Conservation (phyloP, 2,113 vertebrate species). For the Natator depressus region DNA sequence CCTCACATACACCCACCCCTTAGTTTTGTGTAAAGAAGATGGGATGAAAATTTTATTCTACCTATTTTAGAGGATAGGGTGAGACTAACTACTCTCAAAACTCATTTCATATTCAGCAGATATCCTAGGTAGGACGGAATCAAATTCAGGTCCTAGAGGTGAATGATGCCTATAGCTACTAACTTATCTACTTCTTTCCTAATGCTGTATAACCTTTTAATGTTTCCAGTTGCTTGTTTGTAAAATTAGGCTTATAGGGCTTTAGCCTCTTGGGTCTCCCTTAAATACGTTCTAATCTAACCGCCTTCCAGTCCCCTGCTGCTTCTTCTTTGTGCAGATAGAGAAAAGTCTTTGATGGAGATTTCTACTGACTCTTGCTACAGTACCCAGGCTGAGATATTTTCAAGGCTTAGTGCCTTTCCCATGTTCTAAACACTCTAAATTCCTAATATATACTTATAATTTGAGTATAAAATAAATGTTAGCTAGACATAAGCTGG, state of each 20-base stretch:
- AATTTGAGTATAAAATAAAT: constrained; percentile 34
- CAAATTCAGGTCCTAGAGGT: neutral
- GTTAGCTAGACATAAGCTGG: constrained; percentile 1
- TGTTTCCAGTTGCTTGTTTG: neutral
- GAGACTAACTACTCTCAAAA: neutral
- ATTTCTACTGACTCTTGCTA: neutral
- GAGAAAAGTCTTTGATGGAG: no score
- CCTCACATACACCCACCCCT: no score
- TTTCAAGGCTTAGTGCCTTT: neutral
- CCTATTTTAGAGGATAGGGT: neutral
- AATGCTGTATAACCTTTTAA: neutral
- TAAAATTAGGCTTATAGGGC: constrained; percentile 28
- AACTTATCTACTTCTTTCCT: neutral
- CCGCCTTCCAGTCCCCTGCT: neutral
- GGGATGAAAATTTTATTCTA: neutral
- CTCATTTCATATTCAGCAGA: neutral
- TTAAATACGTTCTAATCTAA: constrained; percentile 60
- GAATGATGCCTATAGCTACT: neutral
- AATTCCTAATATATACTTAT: constrained; percentile 36
- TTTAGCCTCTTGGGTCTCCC: constrained; percentile 44
- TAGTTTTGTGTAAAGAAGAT: neutral
- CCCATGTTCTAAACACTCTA: constrained; percentile 35
- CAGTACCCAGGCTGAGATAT: neutral
- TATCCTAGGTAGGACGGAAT: neutral
- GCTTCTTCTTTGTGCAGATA: constrained; percentile 42